Conservation (phyloP, 2,888 invertebrate species). For the Petrolisthes manimaculis region DNA sequence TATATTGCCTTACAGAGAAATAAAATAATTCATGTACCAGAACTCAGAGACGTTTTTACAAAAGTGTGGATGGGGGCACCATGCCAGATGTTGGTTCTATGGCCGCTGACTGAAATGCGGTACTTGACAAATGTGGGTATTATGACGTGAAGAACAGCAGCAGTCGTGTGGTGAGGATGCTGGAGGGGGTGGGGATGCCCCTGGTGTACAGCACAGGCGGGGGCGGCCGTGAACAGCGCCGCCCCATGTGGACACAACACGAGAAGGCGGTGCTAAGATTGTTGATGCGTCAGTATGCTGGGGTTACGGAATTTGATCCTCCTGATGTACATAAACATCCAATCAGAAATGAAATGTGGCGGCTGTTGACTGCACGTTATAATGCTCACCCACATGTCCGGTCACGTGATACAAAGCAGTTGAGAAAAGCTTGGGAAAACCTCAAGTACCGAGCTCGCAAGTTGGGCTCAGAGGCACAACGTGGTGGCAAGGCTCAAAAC, state of each 20-base stretch:
- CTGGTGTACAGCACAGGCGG: slow-evolving; percentile 43
- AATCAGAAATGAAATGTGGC: slow-evolving; percentile 63
- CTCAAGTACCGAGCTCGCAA: slow-evolving; percentile 61
- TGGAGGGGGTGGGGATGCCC: slow-evolving; percentile 57
- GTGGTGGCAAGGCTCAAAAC: slow-evolving; percentile 35
- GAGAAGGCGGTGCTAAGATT: slow-evolving; percentile 61
- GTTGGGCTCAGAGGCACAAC: slow-evolving; percentile 46
- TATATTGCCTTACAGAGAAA: neutral
- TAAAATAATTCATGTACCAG: neutral
- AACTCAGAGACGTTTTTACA: neutral
- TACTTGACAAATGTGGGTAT: neutral
- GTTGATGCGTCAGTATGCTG: slow-evolving; percentile 61
- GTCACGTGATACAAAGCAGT: slow-evolving; percentile 59
- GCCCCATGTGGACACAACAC: slow-evolving; percentile 64
- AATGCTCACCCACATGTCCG: slow-evolving; percentile 62
- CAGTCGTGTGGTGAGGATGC: slow-evolving; percentile 34
- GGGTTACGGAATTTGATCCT: slow-evolving; percentile 62
- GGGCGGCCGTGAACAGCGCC: slow-evolving; percentile 57
- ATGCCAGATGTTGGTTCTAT: neutral
- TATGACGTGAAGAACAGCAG: neutral
- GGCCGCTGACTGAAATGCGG: neutral
- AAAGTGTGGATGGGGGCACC: neutral
- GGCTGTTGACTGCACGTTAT: slow-evolving; percentile 58
- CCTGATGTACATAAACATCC: slow-evolving; percentile 63
- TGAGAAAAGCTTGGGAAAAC: slow-evolving; percentile 63